Evolutionary conservation across 1,140 invertebrate species (phyloP).

Genomic region (Leptopilina boulardi): DNA sequence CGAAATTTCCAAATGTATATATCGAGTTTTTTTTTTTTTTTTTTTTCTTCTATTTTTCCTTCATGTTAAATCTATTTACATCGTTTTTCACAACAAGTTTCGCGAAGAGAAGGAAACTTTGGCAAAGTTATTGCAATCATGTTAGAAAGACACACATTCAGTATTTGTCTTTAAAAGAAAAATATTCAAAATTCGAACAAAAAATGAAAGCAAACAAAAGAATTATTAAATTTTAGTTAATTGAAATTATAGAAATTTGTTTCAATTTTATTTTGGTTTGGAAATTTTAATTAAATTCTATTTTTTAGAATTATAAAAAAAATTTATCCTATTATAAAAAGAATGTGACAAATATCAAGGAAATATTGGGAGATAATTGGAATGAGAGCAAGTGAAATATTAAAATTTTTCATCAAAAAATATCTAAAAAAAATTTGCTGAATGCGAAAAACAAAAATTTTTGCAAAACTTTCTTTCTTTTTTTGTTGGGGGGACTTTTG

Average conservation of each 20-base stretch:
- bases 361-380: too few relatives aligned
- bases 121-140: background rate
- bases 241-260: too few relatives aligned
- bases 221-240: too few relatives aligned
- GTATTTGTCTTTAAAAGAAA: background rate
- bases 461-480: background rate
- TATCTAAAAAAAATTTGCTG: background rate
- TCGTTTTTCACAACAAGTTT: constrained; percentile 5
- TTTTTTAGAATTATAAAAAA: too few relatives aligned
- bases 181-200: background rate
- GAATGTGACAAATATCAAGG: too few relatives aligned
- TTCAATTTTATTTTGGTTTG: too few relatives aligned
- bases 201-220: too few relatives aligned
- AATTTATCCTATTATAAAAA: too few relatives aligned
- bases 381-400: too few relatives aligned
- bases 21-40: background rate
- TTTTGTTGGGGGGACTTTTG: background rate
- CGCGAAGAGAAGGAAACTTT: background rate
- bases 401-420: too few relatives aligned
- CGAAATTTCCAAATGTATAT: background rate
- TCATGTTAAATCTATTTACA: constrained; percentile 1
- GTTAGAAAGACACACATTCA: background rate
- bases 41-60: background rate
- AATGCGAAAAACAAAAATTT: background rate
- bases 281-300: too few relatives aligned